phyloP scores from a whole-genome alignment of 2,113 vertebrate species.

The Struthio camelus region DNA sequence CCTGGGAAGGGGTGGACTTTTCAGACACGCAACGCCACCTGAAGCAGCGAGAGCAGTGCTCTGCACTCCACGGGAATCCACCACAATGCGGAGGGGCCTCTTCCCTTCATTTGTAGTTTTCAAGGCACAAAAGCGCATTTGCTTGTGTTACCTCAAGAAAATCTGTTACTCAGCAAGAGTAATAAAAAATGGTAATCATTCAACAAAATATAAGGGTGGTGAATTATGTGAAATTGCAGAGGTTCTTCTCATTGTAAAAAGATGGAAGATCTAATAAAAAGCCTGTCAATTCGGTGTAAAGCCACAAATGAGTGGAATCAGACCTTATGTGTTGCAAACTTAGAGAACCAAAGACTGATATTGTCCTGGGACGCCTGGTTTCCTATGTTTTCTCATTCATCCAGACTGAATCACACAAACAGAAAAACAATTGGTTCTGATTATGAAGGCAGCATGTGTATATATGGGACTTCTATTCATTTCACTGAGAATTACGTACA shows the following conservation, averaged over 20 bases:
- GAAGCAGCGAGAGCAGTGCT: background rate
- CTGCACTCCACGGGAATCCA: background rate
- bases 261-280: background rate
- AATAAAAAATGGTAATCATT: background rate
- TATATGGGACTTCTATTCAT: slow-evolving; percentile 5
- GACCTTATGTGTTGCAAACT: background rate
- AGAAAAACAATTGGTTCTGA: slow-evolving; percentile 50
- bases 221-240: background rate
- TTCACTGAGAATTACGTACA: background rate
- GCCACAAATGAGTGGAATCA: background rate
- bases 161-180: background rate
- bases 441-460: background rate
- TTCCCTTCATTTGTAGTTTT: background rate
- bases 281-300: background rate
- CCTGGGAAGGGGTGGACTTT: background rate
- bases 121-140: background rate
- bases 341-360: background rate
- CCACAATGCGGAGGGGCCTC: rapidly evolving
- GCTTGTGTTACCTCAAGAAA: background rate
- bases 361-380: background rate
- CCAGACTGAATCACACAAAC: background rate
- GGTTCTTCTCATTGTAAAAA: background rate
- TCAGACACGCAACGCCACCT: background rate
- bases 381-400: background rate
- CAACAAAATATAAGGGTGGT: background rate